A percentile compares a stretch with the other conserved stretches of the same genome.
These are phyloP conservation scores for Cotesia chilonis DNA, from an alignment of 1,140 invertebrate genomes.

Conservation along the genomic window DNA sequence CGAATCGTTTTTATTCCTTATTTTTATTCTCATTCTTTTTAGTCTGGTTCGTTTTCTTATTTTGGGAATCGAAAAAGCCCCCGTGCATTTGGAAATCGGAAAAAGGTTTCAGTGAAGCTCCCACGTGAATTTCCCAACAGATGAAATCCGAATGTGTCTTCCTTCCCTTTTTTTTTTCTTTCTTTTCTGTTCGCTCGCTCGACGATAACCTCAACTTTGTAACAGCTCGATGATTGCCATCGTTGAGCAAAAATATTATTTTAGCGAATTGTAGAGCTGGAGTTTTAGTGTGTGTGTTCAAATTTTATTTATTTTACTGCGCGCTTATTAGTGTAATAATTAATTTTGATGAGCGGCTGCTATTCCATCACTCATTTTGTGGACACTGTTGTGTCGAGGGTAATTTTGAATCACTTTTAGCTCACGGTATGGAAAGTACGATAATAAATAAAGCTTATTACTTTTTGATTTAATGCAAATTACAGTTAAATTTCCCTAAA, in stretches of 20 bases:
- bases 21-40: not conserved
- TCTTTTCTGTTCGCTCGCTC: not conserved
- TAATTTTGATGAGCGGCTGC: too few species aligned
- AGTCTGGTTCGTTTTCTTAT: too few species aligned
- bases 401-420: too few species aligned
- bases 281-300: too few species aligned
- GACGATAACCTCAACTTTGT: not conserved
- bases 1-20: not conserved
- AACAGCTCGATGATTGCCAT: constrained; percentile 2
- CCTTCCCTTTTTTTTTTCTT: not conserved
- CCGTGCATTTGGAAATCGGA: constrained; percentile 29
- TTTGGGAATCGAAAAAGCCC: not conserved
- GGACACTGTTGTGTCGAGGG: too few species aligned
- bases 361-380: too few species aligned
- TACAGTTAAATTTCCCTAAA: too few species aligned
- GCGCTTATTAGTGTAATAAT: too few species aligned
- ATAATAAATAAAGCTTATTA: too few species aligned
- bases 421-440: too few species aligned
- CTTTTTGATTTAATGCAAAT: too few species aligned
- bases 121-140: constrained; percentile 8
- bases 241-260: not conserved
- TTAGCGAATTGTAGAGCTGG: not conserved
- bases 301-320: too few species aligned
- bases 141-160: not conserved
- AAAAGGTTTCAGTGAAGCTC: constrained; percentile 21